Conservation (phyloP, 1,140 invertebrate species). For the Pentalonia nigronervosa region DNA sequence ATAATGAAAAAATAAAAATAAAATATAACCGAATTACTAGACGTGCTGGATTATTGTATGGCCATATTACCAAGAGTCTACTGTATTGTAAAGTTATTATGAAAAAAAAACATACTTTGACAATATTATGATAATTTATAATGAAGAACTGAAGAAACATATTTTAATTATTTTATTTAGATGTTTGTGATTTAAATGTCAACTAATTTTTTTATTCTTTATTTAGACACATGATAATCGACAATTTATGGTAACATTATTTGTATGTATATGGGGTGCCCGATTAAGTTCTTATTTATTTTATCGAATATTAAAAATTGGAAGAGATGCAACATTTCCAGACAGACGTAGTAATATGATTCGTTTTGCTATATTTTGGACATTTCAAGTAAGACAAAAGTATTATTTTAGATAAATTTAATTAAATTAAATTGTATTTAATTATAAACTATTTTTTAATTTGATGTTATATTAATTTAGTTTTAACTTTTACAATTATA, state of each 20-base stretch:
- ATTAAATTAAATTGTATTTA: not conserved
- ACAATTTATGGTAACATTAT: constrained; percentile 86
- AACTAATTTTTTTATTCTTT: constrained; percentile 44
- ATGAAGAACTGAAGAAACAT: not conserved
- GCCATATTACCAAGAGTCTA: too few relatives aligned
- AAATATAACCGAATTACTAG: too few relatives aligned
- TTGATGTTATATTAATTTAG: constrained; percentile 3
- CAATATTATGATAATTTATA: not conserved
- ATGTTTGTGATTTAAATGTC: not conserved
- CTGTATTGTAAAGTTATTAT: not conserved
- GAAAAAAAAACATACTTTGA: not conserved
- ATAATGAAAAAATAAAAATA: too few relatives aligned
- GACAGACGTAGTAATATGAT: constrained; percentile 86
- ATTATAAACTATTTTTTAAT: not conserved
- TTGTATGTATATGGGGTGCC: constrained; percentile 85
- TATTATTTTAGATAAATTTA: not conserved
- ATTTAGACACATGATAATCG: constrained; percentile 81
- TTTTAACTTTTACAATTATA: constrained; percentile 63
- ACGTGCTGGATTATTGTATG: too few relatives aligned
- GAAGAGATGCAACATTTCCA: constrained; percentile 88
- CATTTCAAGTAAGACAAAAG: constrained; percentile 76
- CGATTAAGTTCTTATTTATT: constrained; percentile 85
- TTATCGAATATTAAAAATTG: constrained; percentile 87
- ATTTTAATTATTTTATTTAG: not conserved
- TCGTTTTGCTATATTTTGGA: constrained; percentile 89